These are phyloP conservation scores for Listrodromus nycthemerus DNA, from an alignment of 2,888 invertebrate species.

Conservation along the genomic window DNA sequence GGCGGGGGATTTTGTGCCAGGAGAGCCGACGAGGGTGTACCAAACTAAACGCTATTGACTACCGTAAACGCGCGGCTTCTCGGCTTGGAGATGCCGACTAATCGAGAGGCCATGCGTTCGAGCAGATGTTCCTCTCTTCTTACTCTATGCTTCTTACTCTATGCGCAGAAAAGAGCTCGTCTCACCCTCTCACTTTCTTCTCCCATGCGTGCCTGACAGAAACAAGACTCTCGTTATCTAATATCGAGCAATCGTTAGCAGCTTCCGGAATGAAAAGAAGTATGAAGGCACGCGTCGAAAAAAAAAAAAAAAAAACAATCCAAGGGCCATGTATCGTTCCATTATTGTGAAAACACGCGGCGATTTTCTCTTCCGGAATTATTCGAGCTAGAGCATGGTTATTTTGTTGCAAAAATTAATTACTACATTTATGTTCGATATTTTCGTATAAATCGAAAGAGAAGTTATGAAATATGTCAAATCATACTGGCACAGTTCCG, in stretches of 20 bases:
- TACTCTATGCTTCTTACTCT: conserved; percentile 16
- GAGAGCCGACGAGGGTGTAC: conserved; percentile 64
- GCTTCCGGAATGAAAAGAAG: conserved; percentile 67
- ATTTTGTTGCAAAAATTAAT: not conserved
- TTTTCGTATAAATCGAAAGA: not conserved
- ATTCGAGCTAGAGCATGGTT: not conserved
- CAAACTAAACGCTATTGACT: conserved; percentile 56
- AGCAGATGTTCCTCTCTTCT: conserved; percentile 77
- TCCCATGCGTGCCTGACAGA: not conserved
- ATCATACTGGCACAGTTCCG: conserved; percentile 68
- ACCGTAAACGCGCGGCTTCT: conserved; percentile 45
- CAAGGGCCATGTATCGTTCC: conserved; percentile 16
- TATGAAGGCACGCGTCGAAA: conserved; percentile 36
- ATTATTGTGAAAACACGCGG: not conserved
- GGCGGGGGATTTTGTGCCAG: conserved; percentile 76
- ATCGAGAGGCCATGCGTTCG: conserved; percentile 74
- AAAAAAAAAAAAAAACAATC: no score
- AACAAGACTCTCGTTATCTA: conserved; percentile 33
- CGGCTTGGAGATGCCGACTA: conserved; percentile 69
- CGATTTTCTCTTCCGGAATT: not conserved
- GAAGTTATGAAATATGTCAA: conserved; percentile 47
- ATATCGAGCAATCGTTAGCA: conserved; percentile 71
- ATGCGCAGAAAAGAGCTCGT: conserved; percentile 23
- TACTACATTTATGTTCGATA: not conserved
- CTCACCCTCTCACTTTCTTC: conserved; percentile 32